Percentiles rank a stretch among this genome's conserved stretches.
Evolutionary conservation across 2,113 vertebrate species (phyloP).

Genomic region (Tragelaphus imberbis): DNA sequence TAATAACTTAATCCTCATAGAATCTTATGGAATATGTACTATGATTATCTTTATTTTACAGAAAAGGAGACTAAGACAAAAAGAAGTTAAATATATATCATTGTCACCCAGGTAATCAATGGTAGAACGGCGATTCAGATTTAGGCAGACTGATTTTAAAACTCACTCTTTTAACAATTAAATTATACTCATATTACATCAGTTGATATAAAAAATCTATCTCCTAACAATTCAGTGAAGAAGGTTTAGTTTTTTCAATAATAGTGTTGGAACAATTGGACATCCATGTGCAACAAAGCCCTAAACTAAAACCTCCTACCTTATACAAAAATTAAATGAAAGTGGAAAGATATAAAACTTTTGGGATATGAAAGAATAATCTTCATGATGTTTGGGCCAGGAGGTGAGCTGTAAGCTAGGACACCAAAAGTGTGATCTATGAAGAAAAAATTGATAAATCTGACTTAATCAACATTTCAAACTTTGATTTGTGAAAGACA

Average conservation of each 20-base stretch:
- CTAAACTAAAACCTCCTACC: not conserved
- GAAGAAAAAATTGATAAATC: not conserved
- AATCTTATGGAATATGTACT: not conserved
- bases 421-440: not conserved
- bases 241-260: not conserved
- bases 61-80: not conserved
- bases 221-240: not conserved
- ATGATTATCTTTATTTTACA: not conserved
- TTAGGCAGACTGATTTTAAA: not conserved
- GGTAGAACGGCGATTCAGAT: not conserved
- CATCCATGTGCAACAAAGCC: not conserved
- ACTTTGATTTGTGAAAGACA: not conserved
- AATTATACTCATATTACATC: not conserved
- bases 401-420: not conserved
- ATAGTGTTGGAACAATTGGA: not conserved
- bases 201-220: not conserved
- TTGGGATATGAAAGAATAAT: not conserved
- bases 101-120: not conserved
- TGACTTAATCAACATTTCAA: conserved; percentile 26
- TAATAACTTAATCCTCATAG: not conserved
- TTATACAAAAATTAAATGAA: not conserved
- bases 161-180: not conserved
- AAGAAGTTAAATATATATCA: not conserved
- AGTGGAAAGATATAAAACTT: not conserved
- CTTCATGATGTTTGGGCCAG: not conserved